phyloP scores from a whole-genome alignment of 2,888 invertebrate species.

The Napeogenes sylphis region DNA sequence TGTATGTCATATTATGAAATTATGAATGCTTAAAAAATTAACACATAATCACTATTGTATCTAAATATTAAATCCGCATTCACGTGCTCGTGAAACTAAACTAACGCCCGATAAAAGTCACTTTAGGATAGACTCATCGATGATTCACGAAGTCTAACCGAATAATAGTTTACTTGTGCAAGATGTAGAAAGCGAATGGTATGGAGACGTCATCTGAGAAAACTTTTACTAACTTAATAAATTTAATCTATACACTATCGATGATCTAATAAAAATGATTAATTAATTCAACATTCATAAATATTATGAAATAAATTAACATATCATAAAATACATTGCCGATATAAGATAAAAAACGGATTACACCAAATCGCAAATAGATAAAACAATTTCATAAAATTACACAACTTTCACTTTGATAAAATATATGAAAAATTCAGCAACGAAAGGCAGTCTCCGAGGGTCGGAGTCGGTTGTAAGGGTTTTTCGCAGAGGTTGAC shows the following conservation, averaged over 20 bases:
- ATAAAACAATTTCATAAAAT: too few relatives aligned
- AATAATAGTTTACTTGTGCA: constrained; percentile 70
- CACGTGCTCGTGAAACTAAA: constrained; percentile 45
- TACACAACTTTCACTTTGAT: too few relatives aligned
- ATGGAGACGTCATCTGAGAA: constrained; percentile 45
- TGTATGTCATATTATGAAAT: constrained; percentile 23
- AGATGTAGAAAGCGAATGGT: constrained; percentile 56
- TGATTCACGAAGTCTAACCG: constrained; percentile 69
- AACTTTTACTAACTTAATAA: constrained; percentile 17
- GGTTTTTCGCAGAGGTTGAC: constrained; percentile 75
- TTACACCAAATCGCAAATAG: too few relatives aligned
- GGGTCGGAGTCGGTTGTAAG: constrained; percentile 63
- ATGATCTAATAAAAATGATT: too few relatives aligned
- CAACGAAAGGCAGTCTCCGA: constrained; percentile 52
- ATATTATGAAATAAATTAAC: too few relatives aligned
- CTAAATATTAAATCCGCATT: constrained; percentile 21
- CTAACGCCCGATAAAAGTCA: constrained; percentile 66
- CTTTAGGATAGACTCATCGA: constrained; percentile 75
- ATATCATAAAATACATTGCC: too few relatives aligned
- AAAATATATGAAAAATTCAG: constrained; percentile 8
- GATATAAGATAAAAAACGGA: too few relatives aligned
- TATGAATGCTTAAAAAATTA: constrained; percentile 22
- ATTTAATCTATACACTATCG: neutral
- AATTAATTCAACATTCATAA: too few relatives aligned
- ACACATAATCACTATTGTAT: constrained; percentile 17